phyloP scores from a whole-genome alignment of 2,888 invertebrate genomes.

The Ceriagrion tenellum region DNA sequence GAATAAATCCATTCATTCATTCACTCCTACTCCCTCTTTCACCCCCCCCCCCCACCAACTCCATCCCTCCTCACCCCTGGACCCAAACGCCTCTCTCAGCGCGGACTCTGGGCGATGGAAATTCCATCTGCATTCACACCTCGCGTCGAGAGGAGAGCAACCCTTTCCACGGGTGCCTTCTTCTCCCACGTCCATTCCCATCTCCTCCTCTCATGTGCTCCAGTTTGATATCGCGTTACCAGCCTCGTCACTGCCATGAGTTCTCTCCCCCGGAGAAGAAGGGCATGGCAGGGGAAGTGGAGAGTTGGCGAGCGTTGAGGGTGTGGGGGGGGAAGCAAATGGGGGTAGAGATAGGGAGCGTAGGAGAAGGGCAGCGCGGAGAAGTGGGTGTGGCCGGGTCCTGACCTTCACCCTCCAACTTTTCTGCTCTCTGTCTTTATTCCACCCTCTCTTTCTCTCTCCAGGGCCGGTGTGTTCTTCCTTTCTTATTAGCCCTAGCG shows the following conservation, averaged over 20 bases:
- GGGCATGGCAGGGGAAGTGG: too few species aligned
- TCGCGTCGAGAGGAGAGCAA: background rate
- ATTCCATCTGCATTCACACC: background rate
- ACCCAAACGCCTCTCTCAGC: background rate
- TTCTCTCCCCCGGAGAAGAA: background rate
- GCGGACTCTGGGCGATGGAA: background rate
- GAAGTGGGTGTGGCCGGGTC: background rate
- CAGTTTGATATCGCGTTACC: conserved; percentile 18
- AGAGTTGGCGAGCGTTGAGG: background rate
- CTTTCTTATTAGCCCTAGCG: background rate
- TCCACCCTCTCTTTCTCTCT: background rate
- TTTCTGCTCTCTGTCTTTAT: too few species aligned
- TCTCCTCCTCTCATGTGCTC: background rate
- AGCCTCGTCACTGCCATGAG: background rate
- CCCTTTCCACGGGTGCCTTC: background rate
- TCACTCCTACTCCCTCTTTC: too few species aligned
- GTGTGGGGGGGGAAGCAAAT: background rate
- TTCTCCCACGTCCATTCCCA: background rate
- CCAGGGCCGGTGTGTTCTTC: background rate
- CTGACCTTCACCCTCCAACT: background rate
- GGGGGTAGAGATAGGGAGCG: background rate
- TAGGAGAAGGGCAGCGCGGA: background rate
- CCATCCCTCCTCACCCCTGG: too few species aligned
- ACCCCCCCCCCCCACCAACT: too few species aligned
- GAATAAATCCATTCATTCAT: too few species aligned